Conservation (phyloP, 2,797 vertebrate species). For the Melopsittacus undulatus region DNA sequence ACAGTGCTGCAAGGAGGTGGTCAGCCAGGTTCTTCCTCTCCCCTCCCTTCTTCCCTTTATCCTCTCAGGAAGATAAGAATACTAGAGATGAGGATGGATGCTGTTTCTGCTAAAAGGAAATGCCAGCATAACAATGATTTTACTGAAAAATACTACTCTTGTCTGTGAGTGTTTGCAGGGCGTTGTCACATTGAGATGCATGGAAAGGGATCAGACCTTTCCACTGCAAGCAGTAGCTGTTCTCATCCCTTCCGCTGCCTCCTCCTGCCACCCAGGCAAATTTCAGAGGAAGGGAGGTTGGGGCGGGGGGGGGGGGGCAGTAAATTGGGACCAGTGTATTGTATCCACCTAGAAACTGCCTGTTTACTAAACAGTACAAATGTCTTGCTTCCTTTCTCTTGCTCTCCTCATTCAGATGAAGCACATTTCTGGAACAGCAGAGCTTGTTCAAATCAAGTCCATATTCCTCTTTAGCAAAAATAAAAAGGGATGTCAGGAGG, state of each 20-base stretch:
- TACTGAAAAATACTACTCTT: background rate
- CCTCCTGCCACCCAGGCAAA: background rate
- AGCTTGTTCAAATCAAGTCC: constrained; percentile 4
- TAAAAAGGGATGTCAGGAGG: background rate
- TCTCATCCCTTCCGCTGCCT: background rate
- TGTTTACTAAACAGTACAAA: constrained; percentile 25
- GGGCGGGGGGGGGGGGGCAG: background rate
- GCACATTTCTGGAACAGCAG: constrained; percentile 26
- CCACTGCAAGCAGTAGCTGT: background rate
- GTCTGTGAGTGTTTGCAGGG: background rate
- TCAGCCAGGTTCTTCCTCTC: background rate
- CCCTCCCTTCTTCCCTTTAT: background rate
- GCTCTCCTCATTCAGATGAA: background rate
- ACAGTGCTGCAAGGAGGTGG: background rate
- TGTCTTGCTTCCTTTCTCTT: background rate
- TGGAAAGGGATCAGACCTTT: background rate
- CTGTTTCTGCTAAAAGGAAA: background rate
- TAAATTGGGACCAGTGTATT: background rate
- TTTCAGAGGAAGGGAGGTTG: background rate
- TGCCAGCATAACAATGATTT: background rate
- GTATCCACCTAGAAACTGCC: constrained; percentile 49
- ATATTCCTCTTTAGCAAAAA: background rate
- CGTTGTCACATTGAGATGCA: background rate
- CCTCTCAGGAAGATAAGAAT: background rate
- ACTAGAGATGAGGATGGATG: background rate